Base-by-base conservation (phyloP, 2,113 vertebrate genomes). In the Chloropsis hardwickii region DNA sequence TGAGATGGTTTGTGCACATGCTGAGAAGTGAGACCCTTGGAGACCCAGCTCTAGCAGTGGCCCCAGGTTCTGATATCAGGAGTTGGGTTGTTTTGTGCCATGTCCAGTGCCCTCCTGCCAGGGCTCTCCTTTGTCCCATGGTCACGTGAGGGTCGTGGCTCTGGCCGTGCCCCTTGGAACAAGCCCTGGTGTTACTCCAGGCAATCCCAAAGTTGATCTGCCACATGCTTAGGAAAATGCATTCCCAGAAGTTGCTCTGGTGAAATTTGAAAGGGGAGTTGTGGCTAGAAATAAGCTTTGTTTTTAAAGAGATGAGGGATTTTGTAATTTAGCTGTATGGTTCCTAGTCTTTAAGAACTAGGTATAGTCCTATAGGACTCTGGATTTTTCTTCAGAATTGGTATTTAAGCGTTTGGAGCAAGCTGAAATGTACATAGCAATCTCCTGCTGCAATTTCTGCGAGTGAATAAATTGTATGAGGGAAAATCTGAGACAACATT, bases 91-190 rank as follows among this genome's bases (percentile, higher is more conserved):
- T n/a, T 74, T 22, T 60, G 35, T 72, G 53, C 31, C 10, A 4
- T 16, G 16, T 17, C 44, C 28, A 28, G 60, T 27, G 47, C 48
- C 47, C 23, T 86, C 42, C 47, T 89, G 42, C 64, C 61, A 60
- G 5, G 44, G 29, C 16, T 50, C 22, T 51, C 24, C 37, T 66
- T 71, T 67, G 44, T 7, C 14, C 65, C 14, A 1, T 6, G 56
- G 33, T 73, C 13, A 25, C 45, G 25, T 67, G 20, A 39, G 33
- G 4, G 20, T 56, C 0, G 0, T 50, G 45, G 44, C 28, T 65
- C 62, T 66, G 45, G 27, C 31, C 9, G 7, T 44, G 51, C 5
- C 54, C 10, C 29, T 69, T n/a, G 64, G 44, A 45, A 28, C 7
- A 8, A 58, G 35, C 21, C 17, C 64, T 69, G 44, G 24, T 56